Evolutionary conservation across 92 coral and sea anemone genomes (phyloP), one percentile per base, ranked within the genome.

Genomic region (Zoanthus gigantus): DNA sequence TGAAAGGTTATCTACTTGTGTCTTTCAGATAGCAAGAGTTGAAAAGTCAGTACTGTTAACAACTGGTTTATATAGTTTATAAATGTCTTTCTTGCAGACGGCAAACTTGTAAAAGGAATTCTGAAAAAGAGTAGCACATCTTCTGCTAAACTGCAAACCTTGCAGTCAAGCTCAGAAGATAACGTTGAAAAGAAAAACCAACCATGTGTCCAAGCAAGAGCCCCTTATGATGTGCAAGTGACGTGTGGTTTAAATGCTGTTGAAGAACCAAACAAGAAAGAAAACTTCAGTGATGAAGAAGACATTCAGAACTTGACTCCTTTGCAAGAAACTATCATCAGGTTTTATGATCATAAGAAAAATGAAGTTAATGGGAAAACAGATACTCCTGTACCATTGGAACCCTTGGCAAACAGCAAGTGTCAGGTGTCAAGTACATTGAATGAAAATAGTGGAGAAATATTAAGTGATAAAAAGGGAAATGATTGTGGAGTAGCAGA

Each of bases 271-370:
- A 23, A 15, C 46, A 58, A 31, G 16, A 81, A 46, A 46, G 85
- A 66, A 28, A 47, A 28, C 44, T 34, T 37, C 11, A 81, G 75
- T 50, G 85, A 66, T 30, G 74, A 81, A 12, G 85, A 81, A 65
- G 60, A 58, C 56, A 72, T 84, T 84, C 80, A 84, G 54, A 31
- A 71, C 68, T 72, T 84, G 81, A 84, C 88, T 45, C 85, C 85
- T 45, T 31, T 66, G 14, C 74, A 84, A 52, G 80, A 72, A 71
- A 74, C 78, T 7, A 84, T 72, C 6, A 84, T 72, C 80, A 84
- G 11, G 80, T 84, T 74, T 72, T 71, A 71, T 37, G 78, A 71
- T 28, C 75, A 84, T 44, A 84, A 72, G 13, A 72, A 53, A 84
- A 71, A 71, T 84, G 81, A 52, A 0, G 7, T 11, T 53, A 54